These are phyloP conservation scores for Gephyroberyx darwinii DNA, from an alignment of 2,797 vertebrate species.

Conservation along the genomic window DNA sequence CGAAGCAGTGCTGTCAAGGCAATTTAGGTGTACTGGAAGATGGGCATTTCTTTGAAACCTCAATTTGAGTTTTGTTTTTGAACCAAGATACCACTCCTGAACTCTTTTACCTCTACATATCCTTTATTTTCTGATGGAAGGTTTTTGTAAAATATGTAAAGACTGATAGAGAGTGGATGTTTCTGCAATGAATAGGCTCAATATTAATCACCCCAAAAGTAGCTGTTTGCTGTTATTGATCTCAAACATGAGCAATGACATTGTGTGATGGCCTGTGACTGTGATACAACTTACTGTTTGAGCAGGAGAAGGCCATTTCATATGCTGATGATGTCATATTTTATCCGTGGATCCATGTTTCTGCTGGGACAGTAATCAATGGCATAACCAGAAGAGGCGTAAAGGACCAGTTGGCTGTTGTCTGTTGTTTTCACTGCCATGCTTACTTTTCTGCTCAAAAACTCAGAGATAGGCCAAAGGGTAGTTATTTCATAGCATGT, in stretches of 20 bases:
- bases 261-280: conserved; percentile 45
- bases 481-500: no score
- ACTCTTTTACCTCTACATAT: no score
- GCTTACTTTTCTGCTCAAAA: no score
- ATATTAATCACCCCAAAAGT: conserved; percentile 43
- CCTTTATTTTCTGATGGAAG: no score
- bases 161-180: neutral
- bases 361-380: conserved; percentile 70
- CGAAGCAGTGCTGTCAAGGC: conserved; percentile 29
- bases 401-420: conserved; percentile 31
- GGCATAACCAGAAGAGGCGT: conserved; percentile 52
- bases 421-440: no score
- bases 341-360: conserved; percentile 49
- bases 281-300: conserved; percentile 53
- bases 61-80: no score
- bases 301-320: conserved; percentile 55
- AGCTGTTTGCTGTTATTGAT: conserved; percentile 54
- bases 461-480: no score
- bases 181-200: conserved; percentile 4
- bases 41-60: neutral
- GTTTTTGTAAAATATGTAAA: neutral
- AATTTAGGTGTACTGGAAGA: conserved; percentile 21
- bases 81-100: no score
- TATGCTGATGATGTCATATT: conserved; percentile 68
- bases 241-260: conserved; percentile 20